phyloP scores from a whole-genome alignment of 2,113 vertebrate species.

The Ginglymostoma cirratum region DNA sequence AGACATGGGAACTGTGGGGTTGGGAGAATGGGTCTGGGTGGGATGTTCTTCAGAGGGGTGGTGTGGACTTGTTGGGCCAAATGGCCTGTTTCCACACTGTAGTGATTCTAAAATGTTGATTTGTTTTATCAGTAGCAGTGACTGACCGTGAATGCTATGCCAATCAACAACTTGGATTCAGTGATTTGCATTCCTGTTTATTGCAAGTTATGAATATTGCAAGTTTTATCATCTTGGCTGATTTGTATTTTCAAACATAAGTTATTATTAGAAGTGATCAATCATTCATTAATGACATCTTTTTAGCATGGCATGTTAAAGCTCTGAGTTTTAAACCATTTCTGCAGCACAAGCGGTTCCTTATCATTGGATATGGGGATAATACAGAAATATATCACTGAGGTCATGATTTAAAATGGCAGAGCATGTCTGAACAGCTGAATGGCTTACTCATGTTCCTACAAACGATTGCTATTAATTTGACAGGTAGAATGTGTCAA shows the following conservation, averaged over 20 bases:
- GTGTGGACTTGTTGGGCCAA: too few relatives aligned
- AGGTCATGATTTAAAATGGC: too few relatives aligned
- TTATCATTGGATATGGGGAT: too few relatives aligned
- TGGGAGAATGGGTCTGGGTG: too few relatives aligned
- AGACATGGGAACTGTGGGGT: too few relatives aligned
- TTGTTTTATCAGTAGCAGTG: background rate
- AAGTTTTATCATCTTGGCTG: background rate
- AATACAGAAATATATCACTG: too few relatives aligned
- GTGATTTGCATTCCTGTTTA: background rate
- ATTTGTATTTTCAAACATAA: background rate
- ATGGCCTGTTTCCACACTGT: too few relatives aligned
- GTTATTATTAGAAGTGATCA: background rate
- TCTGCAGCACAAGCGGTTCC: background rate
- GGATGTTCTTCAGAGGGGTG: too few relatives aligned
- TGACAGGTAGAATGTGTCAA: background rate
- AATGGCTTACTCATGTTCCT: too few relatives aligned
- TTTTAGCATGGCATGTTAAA: background rate
- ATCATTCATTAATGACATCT: background rate
- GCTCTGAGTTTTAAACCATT: background rate
- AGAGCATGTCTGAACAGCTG: too few relatives aligned
- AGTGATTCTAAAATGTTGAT: too few relatives aligned
- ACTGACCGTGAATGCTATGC: background rate
- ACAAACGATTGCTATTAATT: background rate
- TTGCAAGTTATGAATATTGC: background rate
- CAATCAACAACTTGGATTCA: background rate